Conservation (phyloP, 2,797 vertebrate genomes). For the Uromys caudimaculatus region DNA sequence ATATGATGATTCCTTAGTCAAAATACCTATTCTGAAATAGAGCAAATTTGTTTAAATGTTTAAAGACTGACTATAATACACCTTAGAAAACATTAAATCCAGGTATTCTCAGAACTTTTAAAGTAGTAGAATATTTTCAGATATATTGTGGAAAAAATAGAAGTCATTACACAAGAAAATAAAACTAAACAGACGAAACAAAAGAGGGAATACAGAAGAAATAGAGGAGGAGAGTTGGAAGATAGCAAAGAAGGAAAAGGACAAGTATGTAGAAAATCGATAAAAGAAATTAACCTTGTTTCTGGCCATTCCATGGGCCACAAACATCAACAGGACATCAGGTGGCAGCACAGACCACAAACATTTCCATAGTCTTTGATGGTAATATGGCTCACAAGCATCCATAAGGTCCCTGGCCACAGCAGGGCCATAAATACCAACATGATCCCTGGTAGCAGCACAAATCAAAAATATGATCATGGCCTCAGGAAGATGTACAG, state of each 20-base stretch:
- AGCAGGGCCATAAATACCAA: not conserved
- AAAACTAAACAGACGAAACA: not conserved
- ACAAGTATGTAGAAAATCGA: not conserved
- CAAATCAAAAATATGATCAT: not conserved
- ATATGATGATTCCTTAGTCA: not conserved
- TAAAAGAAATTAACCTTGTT: not conserved
- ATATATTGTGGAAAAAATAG: not conserved
- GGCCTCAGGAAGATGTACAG: not conserved
- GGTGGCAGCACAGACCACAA: not conserved
- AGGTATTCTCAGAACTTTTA: not conserved
- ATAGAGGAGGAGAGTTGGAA: not conserved
- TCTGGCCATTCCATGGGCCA: not conserved
- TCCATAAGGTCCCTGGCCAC: not conserved
- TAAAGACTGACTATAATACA: not conserved
- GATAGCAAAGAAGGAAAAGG: not conserved
- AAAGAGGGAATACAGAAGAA: not conserved
- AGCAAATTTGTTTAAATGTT: constrained; percentile 14
- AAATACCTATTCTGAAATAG: not conserved
- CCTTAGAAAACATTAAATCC: not conserved
- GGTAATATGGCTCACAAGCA: not conserved
- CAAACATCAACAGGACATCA: not conserved
- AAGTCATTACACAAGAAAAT: not conserved
- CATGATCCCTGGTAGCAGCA: not conserved
- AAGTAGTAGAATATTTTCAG: not conserved
- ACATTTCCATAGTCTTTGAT: not conserved